These are phyloP conservation scores for Ovis canadensis DNA, from an alignment of 2,113 vertebrate genomes.

Conservation along the genomic window DNA sequence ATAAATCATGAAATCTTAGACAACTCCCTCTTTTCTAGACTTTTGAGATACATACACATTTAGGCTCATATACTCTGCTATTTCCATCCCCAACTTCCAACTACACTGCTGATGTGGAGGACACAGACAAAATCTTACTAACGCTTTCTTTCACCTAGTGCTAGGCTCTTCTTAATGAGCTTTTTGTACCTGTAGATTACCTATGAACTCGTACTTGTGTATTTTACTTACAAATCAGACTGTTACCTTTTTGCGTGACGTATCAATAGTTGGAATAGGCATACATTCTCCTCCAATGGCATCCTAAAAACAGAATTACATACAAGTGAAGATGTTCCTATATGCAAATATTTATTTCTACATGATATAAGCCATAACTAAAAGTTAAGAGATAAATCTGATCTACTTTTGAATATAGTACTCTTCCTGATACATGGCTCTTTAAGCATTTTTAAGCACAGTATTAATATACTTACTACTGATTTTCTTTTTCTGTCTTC, in stretches of 20 bases:
- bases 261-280: constrained; percentile 89
- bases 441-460: constrained; percentile 31
- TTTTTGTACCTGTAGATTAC: neutral
- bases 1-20: neutral
- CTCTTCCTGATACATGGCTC: neutral
- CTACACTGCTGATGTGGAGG: neutral
- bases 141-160: neutral
- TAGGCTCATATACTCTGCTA: neutral
- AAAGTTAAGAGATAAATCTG: neutral
- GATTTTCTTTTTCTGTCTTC: constrained; percentile 77
- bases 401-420: neutral
- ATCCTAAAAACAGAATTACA: constrained; percentile 76
- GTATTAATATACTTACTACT: constrained; percentile 63
- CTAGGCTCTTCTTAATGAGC: neutral
- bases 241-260: constrained; percentile 91
- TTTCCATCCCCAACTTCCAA: neutral
- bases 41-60: neutral
- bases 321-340: neutral
- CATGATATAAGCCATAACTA: neutral
- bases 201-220: neutral
- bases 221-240: neutral
- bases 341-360: neutral
- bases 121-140: neutral
- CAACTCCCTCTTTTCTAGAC: neutral
- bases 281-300: constrained; percentile 81